Conservation (phyloP, 2,113 vertebrate species). For the Rhynchopsitta pachyrhyncha region DNA sequence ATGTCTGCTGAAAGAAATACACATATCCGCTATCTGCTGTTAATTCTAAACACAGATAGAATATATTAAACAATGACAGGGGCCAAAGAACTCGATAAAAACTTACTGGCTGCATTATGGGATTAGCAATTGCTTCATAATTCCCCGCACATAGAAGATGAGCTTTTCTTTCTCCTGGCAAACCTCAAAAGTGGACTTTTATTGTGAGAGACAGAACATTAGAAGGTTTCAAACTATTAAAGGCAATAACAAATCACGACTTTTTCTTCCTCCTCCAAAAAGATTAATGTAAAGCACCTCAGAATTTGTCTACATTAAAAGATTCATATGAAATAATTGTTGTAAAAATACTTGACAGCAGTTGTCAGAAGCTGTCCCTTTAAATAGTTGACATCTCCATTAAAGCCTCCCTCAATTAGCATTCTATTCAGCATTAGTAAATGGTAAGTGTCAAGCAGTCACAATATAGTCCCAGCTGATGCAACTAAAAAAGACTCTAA, state of each 20-base stretch:
- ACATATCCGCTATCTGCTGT: neutral
- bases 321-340: neutral
- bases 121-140: neutral
- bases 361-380: neutral
- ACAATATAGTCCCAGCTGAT: conserved; percentile 47
- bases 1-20: neutral
- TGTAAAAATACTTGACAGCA: neutral
- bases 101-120: neutral
- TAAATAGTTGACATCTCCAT: conserved; percentile 27
- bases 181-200: neutral
- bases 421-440: conserved; percentile 12
- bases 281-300: conserved; percentile 11
- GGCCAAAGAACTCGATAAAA: neutral
- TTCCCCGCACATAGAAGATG: neutral
- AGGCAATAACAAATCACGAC: neutral
- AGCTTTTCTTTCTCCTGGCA: neutral
- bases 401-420: conserved; percentile 11
- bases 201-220: neutral
- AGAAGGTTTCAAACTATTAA: neutral
- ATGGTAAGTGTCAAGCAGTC: conserved; percentile 22
- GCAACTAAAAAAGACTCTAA: conserved; percentile 15
- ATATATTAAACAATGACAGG: neutral
- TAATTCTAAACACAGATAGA: neutral
- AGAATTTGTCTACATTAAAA: conserved; percentile 1
- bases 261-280: neutral